Evolutionary conservation across 1,140 invertebrate species (phyloP).

Genomic region (Lepidotrigona ventralis): DNA sequence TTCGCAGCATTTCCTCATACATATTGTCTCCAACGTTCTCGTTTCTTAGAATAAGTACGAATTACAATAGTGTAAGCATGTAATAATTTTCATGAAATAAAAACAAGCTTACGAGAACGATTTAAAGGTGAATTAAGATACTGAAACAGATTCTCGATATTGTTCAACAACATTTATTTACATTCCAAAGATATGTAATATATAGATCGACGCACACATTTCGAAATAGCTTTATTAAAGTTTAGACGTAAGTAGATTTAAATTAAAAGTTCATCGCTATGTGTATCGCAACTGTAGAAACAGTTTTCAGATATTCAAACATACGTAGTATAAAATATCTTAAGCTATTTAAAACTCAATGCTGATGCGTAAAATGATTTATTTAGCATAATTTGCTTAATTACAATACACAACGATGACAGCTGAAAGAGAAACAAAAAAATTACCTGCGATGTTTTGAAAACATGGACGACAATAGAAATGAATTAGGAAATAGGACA

Average conservation of each 20-base stretch:
- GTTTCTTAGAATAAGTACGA: not conserved
- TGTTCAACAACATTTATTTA: not conserved
- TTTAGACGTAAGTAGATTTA: not conserved
- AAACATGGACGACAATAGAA: constrained; percentile 16
- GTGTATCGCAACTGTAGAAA: not conserved
- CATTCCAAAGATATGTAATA: not conserved
- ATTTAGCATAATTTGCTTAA: not conserved
- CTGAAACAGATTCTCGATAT: not conserved
- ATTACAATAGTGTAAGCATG: not conserved
- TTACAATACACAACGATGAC: not conserved
- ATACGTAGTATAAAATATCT: not conserved
- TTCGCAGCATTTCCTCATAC: not conserved
- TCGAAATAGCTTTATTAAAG: not conserved
- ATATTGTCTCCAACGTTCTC: not conserved
- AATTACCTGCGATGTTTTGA: not conserved
- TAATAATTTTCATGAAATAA: not conserved
- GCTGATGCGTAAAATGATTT: too few species aligned
- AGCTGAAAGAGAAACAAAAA: not conserved
- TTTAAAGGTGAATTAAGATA: constrained; percentile 1
- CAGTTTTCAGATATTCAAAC: not conserved
- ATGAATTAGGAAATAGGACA: constrained; percentile 29
- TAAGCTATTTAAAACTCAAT: not conserved
- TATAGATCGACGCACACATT: not conserved
- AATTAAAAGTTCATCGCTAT: not conserved
- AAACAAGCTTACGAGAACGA: not conserved